A percentile compares a stretch with the other conserved stretches of the same genome.
Conservation (phyloP, 2,888 invertebrate species). For the Schizotus pectinicornis region DNA sequence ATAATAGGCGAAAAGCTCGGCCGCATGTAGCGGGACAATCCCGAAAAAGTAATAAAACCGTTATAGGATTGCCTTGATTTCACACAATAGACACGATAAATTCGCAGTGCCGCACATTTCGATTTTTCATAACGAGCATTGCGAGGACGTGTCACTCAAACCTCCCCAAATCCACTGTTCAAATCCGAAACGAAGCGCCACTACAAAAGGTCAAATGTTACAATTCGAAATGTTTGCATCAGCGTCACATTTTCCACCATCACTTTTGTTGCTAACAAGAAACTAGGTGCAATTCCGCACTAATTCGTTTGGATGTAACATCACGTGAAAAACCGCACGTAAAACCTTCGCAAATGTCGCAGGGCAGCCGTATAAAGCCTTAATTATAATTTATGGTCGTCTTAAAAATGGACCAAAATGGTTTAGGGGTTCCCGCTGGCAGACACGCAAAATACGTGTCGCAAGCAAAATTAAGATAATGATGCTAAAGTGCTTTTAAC, state of each 20-base stretch:
- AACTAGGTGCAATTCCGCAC: too few relatives aligned
- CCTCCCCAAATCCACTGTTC: not conserved
- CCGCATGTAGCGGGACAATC: slow-evolving; percentile 32
- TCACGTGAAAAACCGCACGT: slow-evolving; percentile 16
- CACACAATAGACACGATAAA: slow-evolving; percentile 17
- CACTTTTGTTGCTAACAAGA: too few relatives aligned
- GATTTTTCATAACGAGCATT: slow-evolving; percentile 15
- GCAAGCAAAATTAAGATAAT: slow-evolving; percentile 31
- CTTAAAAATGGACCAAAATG: slow-evolving; percentile 24
- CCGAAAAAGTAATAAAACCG: slow-evolving; percentile 41
- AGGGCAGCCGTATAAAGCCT: slow-evolving; percentile 16
- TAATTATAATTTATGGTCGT: slow-evolving; percentile 28
- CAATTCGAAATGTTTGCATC: slow-evolving; percentile 1
- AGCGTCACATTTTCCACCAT: not conserved
- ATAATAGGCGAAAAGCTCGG: slow-evolving; percentile 45
- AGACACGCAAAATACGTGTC: slow-evolving; percentile 20
- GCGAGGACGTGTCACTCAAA: not conserved
- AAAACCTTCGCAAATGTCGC: slow-evolving; percentile 12
- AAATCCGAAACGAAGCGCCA: slow-evolving; percentile 4
- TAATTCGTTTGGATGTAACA: not conserved
- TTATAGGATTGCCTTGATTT: slow-evolving; percentile 31
- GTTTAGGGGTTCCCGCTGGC: not conserved
- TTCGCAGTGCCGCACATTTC: slow-evolving; percentile 1
- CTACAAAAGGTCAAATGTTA: slow-evolving; percentile 3
- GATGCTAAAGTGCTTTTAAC: slow-evolving; percentile 29